A percentile compares a stretch with the other conserved stretches of the same genome.
phyloP scores from a whole-genome alignment of 2,797 vertebrate species.

The Phoxinus dragarum region DNA sequence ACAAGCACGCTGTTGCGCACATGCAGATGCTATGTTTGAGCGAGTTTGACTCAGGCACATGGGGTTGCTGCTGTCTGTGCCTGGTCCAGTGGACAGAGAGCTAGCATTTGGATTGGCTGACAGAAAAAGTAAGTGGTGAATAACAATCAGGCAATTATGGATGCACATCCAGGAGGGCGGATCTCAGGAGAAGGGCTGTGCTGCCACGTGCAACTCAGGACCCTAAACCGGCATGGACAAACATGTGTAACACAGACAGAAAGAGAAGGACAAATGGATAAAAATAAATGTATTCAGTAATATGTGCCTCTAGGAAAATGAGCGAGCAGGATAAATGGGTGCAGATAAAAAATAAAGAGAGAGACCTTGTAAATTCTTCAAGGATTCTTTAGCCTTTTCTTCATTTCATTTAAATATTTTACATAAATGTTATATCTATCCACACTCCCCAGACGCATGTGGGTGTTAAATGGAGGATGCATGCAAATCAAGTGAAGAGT shows the following conservation, averaged over 20 bases:
- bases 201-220: conserved; percentile 68
- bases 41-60: conserved; percentile 14
- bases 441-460: background rate
- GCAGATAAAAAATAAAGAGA: background rate
- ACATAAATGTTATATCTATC: background rate
- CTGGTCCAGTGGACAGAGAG: conserved; percentile 55
- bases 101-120: conserved; percentile 61
- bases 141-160: conserved; percentile 66
- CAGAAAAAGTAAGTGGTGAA: conserved; percentile 50
- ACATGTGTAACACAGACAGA: conserved; percentile 65
- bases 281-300: background rate
- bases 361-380: conserved; percentile 1
- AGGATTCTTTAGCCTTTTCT: conserved; percentile 6
- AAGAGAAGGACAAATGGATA: background rate
- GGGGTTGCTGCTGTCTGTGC: conserved; percentile 49
- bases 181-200: conserved; percentile 57
- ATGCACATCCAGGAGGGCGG: conserved; percentile 59
- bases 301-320: background rate
- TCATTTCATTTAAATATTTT: background rate
- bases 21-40: conserved; percentile 19
- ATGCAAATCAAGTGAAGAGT: background rate
- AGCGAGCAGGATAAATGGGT: background rate
- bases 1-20: conserved; percentile 38
- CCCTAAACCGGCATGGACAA: conserved; percentile 53
- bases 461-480: background rate